Percentiles rank a stretch among this genome's conserved stretches.
These are phyloP conservation scores for Synergus umbraculus DNA, from an alignment of 2,888 invertebrate species.

Conservation along the genomic window DNA sequence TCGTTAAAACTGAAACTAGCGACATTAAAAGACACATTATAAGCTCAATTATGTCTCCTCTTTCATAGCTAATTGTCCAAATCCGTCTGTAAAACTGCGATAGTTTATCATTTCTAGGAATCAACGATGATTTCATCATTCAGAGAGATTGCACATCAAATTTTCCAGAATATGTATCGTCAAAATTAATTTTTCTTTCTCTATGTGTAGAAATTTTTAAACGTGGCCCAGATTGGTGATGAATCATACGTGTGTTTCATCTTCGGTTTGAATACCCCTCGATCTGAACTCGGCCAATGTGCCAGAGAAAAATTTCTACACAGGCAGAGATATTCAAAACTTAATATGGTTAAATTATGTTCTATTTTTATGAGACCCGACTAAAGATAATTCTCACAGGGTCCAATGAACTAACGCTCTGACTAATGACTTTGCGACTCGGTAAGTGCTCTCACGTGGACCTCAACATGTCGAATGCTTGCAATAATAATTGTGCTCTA, in stretches of 20 bases:
- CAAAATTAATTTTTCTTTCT: too few species aligned
- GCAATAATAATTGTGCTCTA: conserved; percentile 6
- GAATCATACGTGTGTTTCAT: too few species aligned
- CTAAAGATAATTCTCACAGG: background rate
- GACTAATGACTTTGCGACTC: conserved; percentile 16
- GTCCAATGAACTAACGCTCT: background rate
- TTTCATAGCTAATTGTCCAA: background rate
- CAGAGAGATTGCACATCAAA: background rate
- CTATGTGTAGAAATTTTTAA: too few species aligned
- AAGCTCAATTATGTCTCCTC: background rate
- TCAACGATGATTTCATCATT: background rate
- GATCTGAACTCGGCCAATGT: too few species aligned
- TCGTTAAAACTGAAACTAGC: conserved; percentile 16
- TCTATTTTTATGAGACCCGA: background rate
- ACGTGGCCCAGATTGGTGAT: too few species aligned
- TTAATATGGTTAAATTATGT: conserved; percentile 11
- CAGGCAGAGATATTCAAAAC: background rate
- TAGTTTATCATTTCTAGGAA: background rate
- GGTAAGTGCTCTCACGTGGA: background rate
- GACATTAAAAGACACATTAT: background rate
- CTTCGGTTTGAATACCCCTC: too few species aligned
- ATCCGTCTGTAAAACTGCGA: background rate
- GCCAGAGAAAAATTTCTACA: too few species aligned
- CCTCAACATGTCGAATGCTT: background rate
- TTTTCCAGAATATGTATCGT: background rate